Conservation (phyloP, 1,140 invertebrate genomes). For the Zaprionus ornatus region DNA sequence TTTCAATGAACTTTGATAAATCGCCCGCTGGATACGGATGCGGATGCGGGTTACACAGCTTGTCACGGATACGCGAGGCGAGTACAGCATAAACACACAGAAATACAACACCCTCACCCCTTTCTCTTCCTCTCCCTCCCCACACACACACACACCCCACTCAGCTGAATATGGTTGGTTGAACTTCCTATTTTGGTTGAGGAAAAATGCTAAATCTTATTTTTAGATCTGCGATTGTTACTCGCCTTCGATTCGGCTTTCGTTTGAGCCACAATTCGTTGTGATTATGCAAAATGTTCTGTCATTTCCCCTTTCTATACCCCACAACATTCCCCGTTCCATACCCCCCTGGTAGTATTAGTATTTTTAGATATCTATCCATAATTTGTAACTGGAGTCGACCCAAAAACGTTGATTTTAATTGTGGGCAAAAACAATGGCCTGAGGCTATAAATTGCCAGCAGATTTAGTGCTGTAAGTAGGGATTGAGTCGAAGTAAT, state of each 20-base stretch:
- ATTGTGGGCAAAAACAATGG: neutral
- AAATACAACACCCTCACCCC: slow-evolving; percentile 14
- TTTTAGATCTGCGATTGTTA: slow-evolving; percentile 56
- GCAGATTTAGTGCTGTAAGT: neutral
- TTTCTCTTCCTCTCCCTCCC: neutral
- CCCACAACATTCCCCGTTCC: neutral
- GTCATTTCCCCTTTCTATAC: neutral
- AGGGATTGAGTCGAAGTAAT: neutral
- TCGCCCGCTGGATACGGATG: slow-evolving; percentile 51
- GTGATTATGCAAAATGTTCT: slow-evolving; percentile 66
- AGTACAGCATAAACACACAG: slow-evolving; percentile 23
- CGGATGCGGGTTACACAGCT: slow-evolving; percentile 6
- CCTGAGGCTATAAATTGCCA: neutral
- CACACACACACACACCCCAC: slow-evolving; percentile 34
- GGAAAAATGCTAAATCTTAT: slow-evolving; percentile 51
- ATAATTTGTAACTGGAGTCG: slow-evolving; percentile 12
- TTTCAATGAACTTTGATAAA: slow-evolving; percentile 82
- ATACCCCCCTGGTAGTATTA: neutral
- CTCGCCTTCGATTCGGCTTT: slow-evolving; percentile 5
- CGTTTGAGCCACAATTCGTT: slow-evolving; percentile 41
- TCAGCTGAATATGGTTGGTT: slow-evolving; percentile 53
- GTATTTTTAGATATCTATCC: slow-evolving; percentile 26
- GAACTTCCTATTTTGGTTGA: slow-evolving; percentile 64
- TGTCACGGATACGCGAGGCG: slow-evolving; percentile 31
- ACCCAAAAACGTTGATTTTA: slow-evolving; percentile 4